phyloP scores from a whole-genome alignment of 2,888 invertebrate species.

The Hipparchia semele region DNA sequence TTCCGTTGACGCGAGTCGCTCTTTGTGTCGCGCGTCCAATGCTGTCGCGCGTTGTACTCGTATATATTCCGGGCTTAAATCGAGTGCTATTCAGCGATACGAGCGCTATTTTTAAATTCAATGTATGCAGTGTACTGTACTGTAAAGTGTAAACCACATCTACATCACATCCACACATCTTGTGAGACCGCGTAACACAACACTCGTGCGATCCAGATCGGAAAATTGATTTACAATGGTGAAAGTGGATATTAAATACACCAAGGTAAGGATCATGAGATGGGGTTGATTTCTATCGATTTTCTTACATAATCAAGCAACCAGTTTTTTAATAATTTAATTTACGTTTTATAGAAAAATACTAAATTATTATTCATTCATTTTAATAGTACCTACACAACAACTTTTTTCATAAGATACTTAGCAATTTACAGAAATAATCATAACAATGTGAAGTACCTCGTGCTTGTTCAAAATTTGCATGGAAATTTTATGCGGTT shows the following conservation, averaged over 20 bases:
- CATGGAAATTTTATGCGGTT: no score
- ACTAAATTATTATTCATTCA: no score
- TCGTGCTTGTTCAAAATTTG: no score
- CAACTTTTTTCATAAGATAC: no score
- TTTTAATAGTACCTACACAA: no score
- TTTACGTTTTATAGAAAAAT: no score
- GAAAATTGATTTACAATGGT: conserved; percentile 59
- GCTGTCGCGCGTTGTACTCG: neutral
- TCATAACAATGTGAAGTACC: no score
- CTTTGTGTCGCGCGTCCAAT: no score
- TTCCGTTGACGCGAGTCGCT: no score
- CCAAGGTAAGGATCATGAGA: conserved; percentile 19
- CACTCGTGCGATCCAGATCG: conserved; percentile 45
- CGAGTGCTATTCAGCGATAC: conserved; percentile 25
- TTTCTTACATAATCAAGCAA: neutral
- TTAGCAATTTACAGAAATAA: no score
- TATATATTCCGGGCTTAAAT: neutral
- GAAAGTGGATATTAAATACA: conserved; percentile 65
- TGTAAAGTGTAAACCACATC: neutral
- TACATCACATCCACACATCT: neutral
- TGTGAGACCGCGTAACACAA: conserved; percentile 42
- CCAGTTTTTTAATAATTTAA: neutral
- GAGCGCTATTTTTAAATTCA: neutral
- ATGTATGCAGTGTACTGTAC: neutral
- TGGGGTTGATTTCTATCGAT: neutral